Base-by-base conservation (phyloP, 2,797 vertebrate genomes). In the Lepilemur ruficaudatus region DNA sequence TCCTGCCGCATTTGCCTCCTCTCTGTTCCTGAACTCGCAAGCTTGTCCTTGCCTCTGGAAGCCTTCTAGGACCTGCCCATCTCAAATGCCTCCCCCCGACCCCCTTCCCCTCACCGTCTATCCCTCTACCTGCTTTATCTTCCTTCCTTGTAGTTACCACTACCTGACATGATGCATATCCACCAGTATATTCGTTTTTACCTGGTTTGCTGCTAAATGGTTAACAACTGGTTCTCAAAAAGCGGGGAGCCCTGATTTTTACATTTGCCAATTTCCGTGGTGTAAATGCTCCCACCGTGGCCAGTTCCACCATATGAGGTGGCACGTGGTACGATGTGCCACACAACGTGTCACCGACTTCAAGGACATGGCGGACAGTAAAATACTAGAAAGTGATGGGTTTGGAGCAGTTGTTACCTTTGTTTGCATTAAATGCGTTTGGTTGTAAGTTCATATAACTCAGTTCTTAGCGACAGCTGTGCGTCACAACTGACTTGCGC, bases 111-210 rank as follows among this genome's bases (percentile, higher is more conserved):
- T 7, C 73, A 28, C 43, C 41, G 2, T 46, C 50, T 25, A 15
- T 12, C 59, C 5, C 5, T 10, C 8, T 20, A 11, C 18, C 20
- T 5, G 5, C 65, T n/a, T 43, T 30, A 13, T 13, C n/a, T n/a
- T n/a, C 43, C 41, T 55, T 52, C 7, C 0, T 1, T 1, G n/a
- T 22, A 5, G 35, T 20, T 12, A 22, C 50, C 14, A 7, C 13
- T 6, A 5, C 32, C 69, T 30, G 67, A n/a, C 73, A 9, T 11
- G 0, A 38, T 2, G 4, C 43, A 0, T 1, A 5, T 15, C 46
- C 18, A 38, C 35, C 32, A 2, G 18, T 1, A 17, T 13, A 13
- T 25, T 38, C 30, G 28, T 32, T 84, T 86, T 30, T 46, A 22
- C 38, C 67, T 46, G 13, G 23, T 52, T 48, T 50, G n/a, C 20